These are phyloP conservation scores for Montipora cactus DNA, from an alignment of 64 coral and sea anemone species.

Conservation along the genomic window DNA sequence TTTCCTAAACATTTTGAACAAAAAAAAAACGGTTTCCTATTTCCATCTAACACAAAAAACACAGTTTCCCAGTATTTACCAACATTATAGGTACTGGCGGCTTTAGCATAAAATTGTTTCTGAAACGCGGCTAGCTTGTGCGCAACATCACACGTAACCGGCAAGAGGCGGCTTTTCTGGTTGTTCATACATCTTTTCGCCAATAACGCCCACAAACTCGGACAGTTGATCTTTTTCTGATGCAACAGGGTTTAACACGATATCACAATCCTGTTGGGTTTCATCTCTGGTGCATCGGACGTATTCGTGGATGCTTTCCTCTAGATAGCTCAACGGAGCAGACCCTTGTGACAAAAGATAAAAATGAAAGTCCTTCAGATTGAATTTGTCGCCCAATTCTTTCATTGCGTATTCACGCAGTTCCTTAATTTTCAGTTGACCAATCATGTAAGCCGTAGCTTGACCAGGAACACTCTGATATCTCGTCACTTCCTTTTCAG, in stretches of 20 bases:
- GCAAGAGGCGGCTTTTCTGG: conserved; percentile 1
- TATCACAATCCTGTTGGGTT: conserved; percentile 37
- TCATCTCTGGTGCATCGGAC: conserved; percentile 48
- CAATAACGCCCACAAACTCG: conserved; percentile 13
- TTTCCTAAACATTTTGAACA: too few species aligned
- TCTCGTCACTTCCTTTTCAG: conserved; percentile 60
- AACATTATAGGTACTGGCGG: too few species aligned
- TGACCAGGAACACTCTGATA: conserved; percentile 73
- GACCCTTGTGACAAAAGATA: conserved; percentile 71
- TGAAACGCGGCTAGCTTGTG: too few species aligned
- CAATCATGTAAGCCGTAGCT: conserved; percentile 75
- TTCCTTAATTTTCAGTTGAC: conserved; percentile 65
- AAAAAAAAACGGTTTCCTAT: too few species aligned
- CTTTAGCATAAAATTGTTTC: too few species aligned
- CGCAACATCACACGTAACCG: conserved; percentile 17
- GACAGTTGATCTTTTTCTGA: not conserved
- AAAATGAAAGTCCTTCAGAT: conserved; percentile 69
- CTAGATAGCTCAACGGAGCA: conserved; percentile 64
- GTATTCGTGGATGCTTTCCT: conserved; percentile 57
- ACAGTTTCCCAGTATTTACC: too few species aligned
- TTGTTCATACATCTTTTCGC: conserved; percentile 31
- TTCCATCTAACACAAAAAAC: too few species aligned
- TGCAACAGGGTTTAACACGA: conserved; percentile 49
- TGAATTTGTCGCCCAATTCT: conserved; percentile 44
- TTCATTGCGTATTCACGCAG: conserved; percentile 56